phyloP scores from a whole-genome alignment of 2,113 vertebrate genomes.

The Actenoides lindsayi region DNA sequence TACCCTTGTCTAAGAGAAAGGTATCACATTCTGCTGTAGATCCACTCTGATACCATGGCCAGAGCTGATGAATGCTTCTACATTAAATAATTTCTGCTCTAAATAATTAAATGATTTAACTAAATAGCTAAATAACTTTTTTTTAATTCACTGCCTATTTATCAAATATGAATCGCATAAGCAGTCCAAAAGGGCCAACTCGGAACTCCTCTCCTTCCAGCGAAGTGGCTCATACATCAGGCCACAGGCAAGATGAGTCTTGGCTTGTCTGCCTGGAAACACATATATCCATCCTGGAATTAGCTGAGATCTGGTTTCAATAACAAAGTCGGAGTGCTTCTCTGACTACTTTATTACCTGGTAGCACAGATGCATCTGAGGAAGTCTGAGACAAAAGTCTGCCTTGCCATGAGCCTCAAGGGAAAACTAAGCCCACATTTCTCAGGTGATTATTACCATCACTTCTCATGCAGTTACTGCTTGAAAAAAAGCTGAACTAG shows the following conservation, averaged over 20 bases:
- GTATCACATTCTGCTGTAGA: neutral
- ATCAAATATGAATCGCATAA: neutral
- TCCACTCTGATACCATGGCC: neutral
- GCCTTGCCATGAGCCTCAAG: rapidly evolving
- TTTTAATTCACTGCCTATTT: neutral
- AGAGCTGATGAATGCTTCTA: neutral
- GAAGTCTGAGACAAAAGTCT: neutral
- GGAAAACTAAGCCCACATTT: neutral
- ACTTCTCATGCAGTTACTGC: neutral
- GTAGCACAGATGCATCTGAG: neutral
- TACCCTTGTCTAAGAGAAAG: neutral
- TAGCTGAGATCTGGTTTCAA: neutral
- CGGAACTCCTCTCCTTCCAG: neutral
- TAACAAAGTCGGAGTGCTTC: neutral
- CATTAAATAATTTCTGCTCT: neutral
- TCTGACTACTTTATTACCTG: neutral
- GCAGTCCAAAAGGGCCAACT: neutral
- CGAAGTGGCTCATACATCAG: neutral
- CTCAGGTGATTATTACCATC: neutral
- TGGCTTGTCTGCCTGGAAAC: neutral
- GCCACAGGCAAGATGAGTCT: neutral
- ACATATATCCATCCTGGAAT: rapidly evolving
- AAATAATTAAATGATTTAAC: neutral
- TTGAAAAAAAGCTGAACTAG: neutral
- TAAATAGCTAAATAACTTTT: neutral